These are phyloP conservation scores for Oxyruncus cristatus DNA, from an alignment of 2,113 vertebrate genomes.

Conservation along the genomic window DNA sequence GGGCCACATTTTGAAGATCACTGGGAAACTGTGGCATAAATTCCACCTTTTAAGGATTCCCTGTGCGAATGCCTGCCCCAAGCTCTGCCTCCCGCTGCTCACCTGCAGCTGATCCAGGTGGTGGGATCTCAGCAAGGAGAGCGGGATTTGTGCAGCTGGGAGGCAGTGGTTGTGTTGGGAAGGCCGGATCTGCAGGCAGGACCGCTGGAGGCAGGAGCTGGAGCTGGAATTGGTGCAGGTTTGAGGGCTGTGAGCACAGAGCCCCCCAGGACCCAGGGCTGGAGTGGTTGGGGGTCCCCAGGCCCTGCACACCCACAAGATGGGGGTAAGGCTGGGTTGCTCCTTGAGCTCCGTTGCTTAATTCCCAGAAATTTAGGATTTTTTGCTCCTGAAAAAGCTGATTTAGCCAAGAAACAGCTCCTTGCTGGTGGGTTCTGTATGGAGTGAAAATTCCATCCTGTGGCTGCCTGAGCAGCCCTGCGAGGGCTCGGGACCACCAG, in stretches of 20 bases:
- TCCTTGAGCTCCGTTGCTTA: not conserved
- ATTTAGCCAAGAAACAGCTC: not conserved
- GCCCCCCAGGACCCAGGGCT: not conserved
- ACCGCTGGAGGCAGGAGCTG: not conserved
- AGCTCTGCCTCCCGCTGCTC: not conserved
- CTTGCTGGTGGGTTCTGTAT: not conserved
- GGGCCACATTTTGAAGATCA: too few relatives aligned
- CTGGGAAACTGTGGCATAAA: too few relatives aligned
- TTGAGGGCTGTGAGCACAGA: not conserved
- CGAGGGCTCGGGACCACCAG: accelerated
- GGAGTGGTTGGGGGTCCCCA: not conserved
- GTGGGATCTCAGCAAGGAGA: not conserved
- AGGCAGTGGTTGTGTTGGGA: accelerated
- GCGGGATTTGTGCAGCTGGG: not conserved
- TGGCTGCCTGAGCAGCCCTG: not conserved
- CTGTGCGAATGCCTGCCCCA: not conserved
- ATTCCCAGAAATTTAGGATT: accelerated
- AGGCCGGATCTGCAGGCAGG: not conserved
- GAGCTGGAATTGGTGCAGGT: not conserved
- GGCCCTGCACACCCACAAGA: not conserved
- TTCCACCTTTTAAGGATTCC: not conserved
- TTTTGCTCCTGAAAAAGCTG: not conserved
- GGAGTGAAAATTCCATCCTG: not conserved
- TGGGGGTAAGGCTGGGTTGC: accelerated
- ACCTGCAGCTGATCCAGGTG: not conserved